These are phyloP conservation scores for Alcedo atthis DNA, from an alignment of 2,797 vertebrate species.

Conservation along the genomic window DNA sequence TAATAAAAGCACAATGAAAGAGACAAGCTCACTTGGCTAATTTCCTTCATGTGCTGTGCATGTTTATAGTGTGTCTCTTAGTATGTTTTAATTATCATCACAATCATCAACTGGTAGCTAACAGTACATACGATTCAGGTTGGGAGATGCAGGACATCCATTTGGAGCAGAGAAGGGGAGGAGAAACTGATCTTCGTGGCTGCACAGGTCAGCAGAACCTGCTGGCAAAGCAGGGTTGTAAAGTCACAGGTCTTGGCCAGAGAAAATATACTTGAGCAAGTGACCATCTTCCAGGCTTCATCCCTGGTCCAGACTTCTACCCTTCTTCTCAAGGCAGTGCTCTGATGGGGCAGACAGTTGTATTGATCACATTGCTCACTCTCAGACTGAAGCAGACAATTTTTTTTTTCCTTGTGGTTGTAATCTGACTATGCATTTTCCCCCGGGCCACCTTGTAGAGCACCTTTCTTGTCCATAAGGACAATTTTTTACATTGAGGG, in stretches of 20 bases:
- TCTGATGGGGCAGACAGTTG: rapidly evolving
- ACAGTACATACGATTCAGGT: neutral
- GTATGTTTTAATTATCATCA: constrained; percentile 72
- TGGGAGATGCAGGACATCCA: neutral
- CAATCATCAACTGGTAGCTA: constrained; percentile 49
- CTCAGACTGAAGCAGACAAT: neutral
- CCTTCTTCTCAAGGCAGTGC: neutral
- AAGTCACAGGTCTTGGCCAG: neutral
- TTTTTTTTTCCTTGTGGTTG: too few species aligned
- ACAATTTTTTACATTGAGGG: neutral
- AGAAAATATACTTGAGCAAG: neutral
- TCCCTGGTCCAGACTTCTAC: neutral
- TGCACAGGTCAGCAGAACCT: neutral
- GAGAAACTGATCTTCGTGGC: neutral
- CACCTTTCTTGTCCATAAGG: neutral
- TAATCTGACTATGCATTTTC: neutral
- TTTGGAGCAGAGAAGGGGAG: neutral
- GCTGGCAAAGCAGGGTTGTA: neutral
- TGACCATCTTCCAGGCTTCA: neutral
- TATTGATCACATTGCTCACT: neutral
- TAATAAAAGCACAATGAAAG: constrained; percentile 84
- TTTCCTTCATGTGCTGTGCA: constrained; percentile 69
- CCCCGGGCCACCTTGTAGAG: neutral
- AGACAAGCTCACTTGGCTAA: constrained; percentile 77
- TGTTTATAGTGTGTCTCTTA: constrained; percentile 58